These are phyloP conservation scores for Scalopus aquaticus DNA, from an alignment of 2,113 vertebrate genomes.

Conservation along the genomic window DNA sequence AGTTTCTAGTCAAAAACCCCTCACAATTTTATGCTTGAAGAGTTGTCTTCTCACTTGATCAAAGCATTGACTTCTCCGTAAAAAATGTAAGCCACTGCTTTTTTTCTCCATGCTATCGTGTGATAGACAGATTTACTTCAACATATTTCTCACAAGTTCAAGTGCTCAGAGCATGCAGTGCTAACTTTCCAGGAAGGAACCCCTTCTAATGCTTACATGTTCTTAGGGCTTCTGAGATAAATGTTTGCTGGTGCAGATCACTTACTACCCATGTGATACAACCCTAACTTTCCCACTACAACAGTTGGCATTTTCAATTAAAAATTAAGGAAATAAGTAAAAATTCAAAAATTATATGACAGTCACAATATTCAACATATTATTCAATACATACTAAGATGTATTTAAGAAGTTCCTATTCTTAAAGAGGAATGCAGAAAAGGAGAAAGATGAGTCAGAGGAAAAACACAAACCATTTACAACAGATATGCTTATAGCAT, in stretches of 20 bases:
- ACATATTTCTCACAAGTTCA: neutral
- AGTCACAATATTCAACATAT: neutral
- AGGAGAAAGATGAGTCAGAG: neutral
- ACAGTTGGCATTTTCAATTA: neutral
- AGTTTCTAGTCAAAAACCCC: neutral
- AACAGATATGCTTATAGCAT: neutral
- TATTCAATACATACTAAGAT: neutral
- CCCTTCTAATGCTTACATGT: neutral
- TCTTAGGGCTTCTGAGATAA: neutral
- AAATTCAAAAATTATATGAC: neutral
- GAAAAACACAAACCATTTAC: neutral
- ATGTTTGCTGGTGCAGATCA: neutral
- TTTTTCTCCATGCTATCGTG: neutral
- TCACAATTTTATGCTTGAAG: neutral
- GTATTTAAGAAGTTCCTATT: neutral
- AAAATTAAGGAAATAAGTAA: neutral
- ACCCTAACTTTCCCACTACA: neutral
- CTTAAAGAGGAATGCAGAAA: neutral
- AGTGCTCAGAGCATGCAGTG: neutral
- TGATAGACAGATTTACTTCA: neutral
- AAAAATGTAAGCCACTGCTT: neutral
- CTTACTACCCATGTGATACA: neutral
- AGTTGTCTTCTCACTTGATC: neutral
- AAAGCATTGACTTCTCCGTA: neutral
- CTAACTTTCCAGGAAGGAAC: neutral